These are phyloP conservation scores for Andrena hattorfiana DNA, from an alignment of 2,888 invertebrate species.

Conservation along the genomic window DNA sequence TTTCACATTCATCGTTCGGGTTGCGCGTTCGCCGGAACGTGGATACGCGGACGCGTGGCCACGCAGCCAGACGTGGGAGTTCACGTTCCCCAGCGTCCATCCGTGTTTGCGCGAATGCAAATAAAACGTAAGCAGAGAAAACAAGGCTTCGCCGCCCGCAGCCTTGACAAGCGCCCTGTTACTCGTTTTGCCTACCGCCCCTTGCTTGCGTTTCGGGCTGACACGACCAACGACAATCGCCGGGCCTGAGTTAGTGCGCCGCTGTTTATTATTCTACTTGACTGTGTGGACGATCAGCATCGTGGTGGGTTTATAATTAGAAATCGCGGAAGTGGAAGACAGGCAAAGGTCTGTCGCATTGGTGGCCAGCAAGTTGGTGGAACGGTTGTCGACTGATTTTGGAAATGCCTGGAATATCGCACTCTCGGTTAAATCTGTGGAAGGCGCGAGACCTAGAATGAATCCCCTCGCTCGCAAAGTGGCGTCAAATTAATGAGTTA, in stretches of 20 bases:
- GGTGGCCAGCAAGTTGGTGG: neutral
- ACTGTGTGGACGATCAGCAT: neutral
- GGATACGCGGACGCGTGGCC: slow-evolving; percentile 3
- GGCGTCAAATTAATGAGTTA: slow-evolving; percentile 66
- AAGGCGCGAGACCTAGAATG: slow-evolving; percentile 27
- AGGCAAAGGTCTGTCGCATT: neutral
- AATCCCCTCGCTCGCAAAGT: slow-evolving; percentile 44
- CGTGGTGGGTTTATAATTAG: too few relatives aligned
- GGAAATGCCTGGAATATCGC: neutral
- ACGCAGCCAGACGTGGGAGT: slow-evolving; percentile 26
- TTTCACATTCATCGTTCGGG: slow-evolving; percentile 52
- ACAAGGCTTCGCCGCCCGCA: slow-evolving; percentile 39
- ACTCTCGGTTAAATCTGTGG: slow-evolving; percentile 4
- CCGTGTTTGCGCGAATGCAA: slow-evolving; percentile 53
- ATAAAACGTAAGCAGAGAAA: slow-evolving; percentile 66
- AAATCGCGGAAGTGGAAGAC: neutral
- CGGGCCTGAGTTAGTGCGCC: neutral
- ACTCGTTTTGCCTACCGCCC: slow-evolving; percentile 21
- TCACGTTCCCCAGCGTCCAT: slow-evolving; percentile 20
- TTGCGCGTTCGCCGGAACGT: slow-evolving; percentile 9
- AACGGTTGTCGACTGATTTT: slow-evolving; percentile 11
- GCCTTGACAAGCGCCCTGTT: slow-evolving; percentile 21
- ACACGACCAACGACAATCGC: slow-evolving; percentile 25
- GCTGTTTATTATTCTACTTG: neutral
- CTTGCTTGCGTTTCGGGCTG: neutral